Evolutionary conservation across 2,113 vertebrate species (phyloP), one percentile per base, ranked within the genome.

Genomic region (Amphiprion percula): DNA sequence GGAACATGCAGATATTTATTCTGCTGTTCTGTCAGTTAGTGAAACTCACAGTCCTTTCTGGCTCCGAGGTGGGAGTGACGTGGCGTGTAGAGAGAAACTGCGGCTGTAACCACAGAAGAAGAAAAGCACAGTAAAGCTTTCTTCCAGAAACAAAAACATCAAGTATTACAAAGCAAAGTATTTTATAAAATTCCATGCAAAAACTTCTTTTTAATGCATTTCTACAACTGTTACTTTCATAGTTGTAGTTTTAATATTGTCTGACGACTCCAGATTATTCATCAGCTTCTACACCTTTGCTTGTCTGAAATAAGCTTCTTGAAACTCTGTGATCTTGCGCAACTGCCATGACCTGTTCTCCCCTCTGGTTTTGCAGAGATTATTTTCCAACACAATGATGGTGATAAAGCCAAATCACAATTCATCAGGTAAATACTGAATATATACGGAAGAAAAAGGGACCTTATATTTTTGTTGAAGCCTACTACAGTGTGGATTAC

Each of bases 31-130:
- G 11, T 70, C 4, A 16, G 71, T 59, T 50, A 58, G 37, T 21
- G 7, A 53, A 14, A 91, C 95, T 95, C 87, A 95, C 95, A 95
- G 88, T 95, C 95, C 80, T 95, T 96, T 55, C 95, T 91, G 76
- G 79, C 4, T 62, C 92, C 92, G 3, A 96, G 93, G 47, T 90
- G 94, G 67, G 80, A 15, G 77, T 95, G 94, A 26, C 93, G 89
- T 11, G 92, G 87, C 0, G 82, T 64, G 79, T 92, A 95, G 41
- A 93, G 88, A 79, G 91, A 91, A 77, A 91, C 87, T 30, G 94
- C 80, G 33, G 89, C 92, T 94, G 90, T 28, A 84, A 90, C 63
- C 68, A 87, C 66, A 90, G 68, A 79, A 81, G 60, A 77, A 63
- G 53, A 86, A 80, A 66, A 56, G 49, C 33, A 82, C 12, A 21